phyloP scores from a whole-genome alignment of 1,140 invertebrate genomes.

The Leptinotarsa undecemlineata region DNA sequence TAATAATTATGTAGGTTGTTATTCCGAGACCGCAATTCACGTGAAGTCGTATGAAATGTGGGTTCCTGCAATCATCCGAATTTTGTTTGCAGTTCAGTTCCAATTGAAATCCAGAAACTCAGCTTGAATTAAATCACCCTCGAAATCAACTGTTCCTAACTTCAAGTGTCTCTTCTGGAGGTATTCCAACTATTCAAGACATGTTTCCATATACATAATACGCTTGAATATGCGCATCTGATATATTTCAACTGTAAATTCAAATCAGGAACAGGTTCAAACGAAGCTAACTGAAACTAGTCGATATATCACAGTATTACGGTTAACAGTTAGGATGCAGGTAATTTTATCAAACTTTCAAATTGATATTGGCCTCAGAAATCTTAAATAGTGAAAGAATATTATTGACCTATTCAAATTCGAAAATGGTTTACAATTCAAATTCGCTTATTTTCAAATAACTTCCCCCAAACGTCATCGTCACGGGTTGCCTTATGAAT shows the following conservation, averaged over 20 bases:
- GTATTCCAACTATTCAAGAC: constrained; percentile 2
- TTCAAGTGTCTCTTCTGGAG: background rate
- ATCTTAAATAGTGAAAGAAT: too few species aligned
- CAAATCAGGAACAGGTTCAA: background rate
- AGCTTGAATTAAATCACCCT: background rate
- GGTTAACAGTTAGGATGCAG: too few species aligned
- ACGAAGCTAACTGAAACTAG: background rate
- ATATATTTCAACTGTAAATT: constrained; percentile 1
- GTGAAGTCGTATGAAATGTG: background rate
- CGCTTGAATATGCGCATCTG: background rate
- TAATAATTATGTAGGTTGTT: background rate
- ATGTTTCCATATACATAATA: constrained; percentile 6
- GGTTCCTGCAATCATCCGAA: background rate
- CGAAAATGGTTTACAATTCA: too few species aligned
- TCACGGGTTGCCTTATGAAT: too few species aligned
- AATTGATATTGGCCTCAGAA: too few species aligned
- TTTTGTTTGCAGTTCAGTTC: constrained; percentile 1
- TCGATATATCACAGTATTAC: too few species aligned
- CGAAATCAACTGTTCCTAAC: constrained; percentile 1
- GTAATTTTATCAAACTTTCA: too few species aligned
- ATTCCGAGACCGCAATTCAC: background rate
- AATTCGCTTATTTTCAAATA: too few species aligned
- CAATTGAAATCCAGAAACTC: background rate
- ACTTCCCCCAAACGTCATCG: too few species aligned
- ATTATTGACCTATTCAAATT: too few species aligned